These are phyloP conservation scores for Bucco capensis DNA, from an alignment of 2,113 vertebrate species.

Conservation along the genomic window DNA sequence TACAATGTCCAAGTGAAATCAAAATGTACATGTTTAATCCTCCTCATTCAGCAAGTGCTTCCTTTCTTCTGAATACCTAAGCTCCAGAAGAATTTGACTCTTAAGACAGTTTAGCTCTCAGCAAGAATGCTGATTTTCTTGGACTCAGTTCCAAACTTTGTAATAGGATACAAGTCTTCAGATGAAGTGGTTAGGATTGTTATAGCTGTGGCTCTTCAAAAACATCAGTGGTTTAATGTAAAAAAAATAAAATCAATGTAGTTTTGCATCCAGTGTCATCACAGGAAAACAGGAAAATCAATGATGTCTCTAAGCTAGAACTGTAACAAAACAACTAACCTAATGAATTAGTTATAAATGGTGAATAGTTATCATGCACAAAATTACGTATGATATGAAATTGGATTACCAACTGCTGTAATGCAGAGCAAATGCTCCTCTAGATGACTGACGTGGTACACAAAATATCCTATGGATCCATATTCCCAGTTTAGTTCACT, in stretches of 20 bases:
- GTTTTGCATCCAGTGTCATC: neutral
- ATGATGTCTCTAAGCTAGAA: neutral
- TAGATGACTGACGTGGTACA: neutral
- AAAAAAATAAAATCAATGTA: neutral
- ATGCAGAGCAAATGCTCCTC: neutral
- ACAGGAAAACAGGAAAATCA: neutral
- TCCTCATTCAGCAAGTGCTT: neutral
- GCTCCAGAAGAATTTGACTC: neutral
- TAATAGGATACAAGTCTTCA: neutral
- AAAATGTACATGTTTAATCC: neutral
- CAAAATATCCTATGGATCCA: neutral
- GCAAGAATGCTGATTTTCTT: neutral
- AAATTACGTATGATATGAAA: neutral
- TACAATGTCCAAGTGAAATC: neutral
- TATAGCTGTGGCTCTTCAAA: neutral
- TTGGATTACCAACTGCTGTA: neutral
- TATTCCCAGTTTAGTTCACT: neutral
- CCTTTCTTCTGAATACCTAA: neutral
- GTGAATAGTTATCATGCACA: neutral
- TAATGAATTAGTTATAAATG: neutral
- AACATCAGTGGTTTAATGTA: neutral
- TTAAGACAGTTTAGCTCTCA: neutral
- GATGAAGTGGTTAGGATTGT: neutral
- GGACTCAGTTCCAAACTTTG: neutral
- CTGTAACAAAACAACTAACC: neutral